Evolutionary conservation across 2,113 vertebrate genomes (phyloP).

Genomic region (Chitala chitala): DNA sequence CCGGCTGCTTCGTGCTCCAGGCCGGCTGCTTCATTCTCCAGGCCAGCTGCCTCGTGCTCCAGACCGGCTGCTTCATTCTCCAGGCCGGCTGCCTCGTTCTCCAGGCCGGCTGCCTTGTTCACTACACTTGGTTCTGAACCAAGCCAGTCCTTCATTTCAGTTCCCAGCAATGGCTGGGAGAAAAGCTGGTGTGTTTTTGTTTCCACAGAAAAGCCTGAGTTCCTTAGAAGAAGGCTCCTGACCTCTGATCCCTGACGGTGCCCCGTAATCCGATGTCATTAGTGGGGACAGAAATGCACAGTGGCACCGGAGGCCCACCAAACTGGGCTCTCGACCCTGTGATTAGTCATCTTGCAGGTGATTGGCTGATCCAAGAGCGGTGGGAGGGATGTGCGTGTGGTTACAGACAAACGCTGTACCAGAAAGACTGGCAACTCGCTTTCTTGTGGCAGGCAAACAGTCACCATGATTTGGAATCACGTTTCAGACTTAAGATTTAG

Average conservation of each 20-base stretch:
- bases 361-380: conserved; percentile 28
- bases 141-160: background rate
- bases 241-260: conserved; percentile 44
- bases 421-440: background rate
- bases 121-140: background rate
- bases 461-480: background rate
- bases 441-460: background rate
- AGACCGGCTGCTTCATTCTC: background rate
- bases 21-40: no score
- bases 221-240: conserved; percentile 38
- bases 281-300: conserved; percentile 44
- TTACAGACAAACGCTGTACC: background rate
- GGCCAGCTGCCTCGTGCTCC: no score
- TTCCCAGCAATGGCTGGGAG: conserved; percentile 38
- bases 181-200: conserved; percentile 39
- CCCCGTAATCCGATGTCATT: conserved; percentile 41
- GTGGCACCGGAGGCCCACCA: conserved; percentile 47
- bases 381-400: conserved; percentile 19
- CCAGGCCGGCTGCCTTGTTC: background rate
- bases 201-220: conserved; percentile 39
- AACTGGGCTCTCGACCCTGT: conserved; percentile 55
- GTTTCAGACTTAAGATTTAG: background rate
- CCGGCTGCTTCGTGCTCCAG: no score
- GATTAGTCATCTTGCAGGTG: conserved; percentile 34
- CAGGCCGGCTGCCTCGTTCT: conserved; percentile 21